Base-by-base conservation (phyloP, 2,797 vertebrate species). In the Micropoecilia bifurca region DNA sequence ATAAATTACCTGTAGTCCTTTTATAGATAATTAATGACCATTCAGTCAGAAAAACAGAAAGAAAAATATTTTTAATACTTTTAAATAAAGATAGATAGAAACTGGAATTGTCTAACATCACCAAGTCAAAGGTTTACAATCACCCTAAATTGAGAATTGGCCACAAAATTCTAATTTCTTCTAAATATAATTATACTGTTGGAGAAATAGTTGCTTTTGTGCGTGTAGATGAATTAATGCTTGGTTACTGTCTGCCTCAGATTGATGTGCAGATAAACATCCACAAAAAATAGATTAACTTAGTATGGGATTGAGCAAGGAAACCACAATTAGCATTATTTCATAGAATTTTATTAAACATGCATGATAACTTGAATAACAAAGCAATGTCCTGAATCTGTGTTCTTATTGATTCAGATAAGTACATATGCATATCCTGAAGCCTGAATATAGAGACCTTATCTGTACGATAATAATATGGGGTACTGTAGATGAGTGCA, bases 401-500 rank as follows among this genome's bases (percentile, higher is more conserved):
- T 28, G 36, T n/a, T 45, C 50, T 53, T 53, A 53, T 45, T 45
- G 25, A 14, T 50, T 53, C 36, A 55, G 8, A 41, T 2, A 53
- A 16, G 22, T 57, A 55, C 22, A 28, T 5, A 41, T n/a, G 55
- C 39, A 25, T 25, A 39, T n/a, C 25, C 13, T 33, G 47, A 71
- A 57, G 75, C 41, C 39, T 41, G 46, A 18, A 22, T 39, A 71
- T 71, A 79, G 16, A 76, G 22, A 88, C 81, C 81, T 76, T 71
- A 85, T 69, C 78, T 73, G 55, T 71, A 77, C 4, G 1, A 46
- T 16, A 53, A 74, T 69, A 74, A 82, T 81, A 63, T 53, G 71
- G 74, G 73, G 48, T 50, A 25, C 2, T 8, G 75, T 16, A 48
- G 46, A 79, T 57, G 83, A 74, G 36, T 77, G 66, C 39, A 46